Base-by-base conservation (phyloP, 2,888 invertebrate species). In the Agriopis leucophaearia region DNA sequence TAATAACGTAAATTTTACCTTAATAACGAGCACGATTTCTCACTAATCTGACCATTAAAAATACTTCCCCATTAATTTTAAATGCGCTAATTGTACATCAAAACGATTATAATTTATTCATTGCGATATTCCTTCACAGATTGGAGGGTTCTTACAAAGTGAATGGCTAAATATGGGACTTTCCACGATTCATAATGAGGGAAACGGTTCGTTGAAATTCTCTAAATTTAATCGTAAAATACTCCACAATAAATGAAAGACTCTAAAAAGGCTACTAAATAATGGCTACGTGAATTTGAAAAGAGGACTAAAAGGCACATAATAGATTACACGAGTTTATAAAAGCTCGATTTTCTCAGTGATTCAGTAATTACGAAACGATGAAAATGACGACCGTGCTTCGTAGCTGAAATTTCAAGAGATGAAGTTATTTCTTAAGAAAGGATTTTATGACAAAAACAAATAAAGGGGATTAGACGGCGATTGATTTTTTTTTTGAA, bases 41-140 rank as follows among this genome's bases (percentile, higher is more conserved):
- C 44, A 56, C 44, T 57, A 45, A 57, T 52, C n/a, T 7, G 48
- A 60, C 15, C 58, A 58, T 62, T 54, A 36, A 59, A 52, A 59
- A 63, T 35, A 15, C 59, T 48, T 45, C 59, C 18, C 18, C 78
- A 81, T 77, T 78, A 80, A 82, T 78, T 79, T 83, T 77, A 81
- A 64, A 84, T 81, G 73, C 74, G 69, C 66, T 78, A 87, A 88
- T 87, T 86, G 81, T 83, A 84, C 82, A 84, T 85, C 83, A 84
- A 86, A 87, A 84, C 79, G 81, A 74, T 76, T 76, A 75, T 84
- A 81, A 82, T 81, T 85, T 84, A 85, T 86, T 85, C 84, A 80
- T 73, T 69, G 70, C 71, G 66, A 65, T 69, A 75, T 69, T 70
- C 62, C 71, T 73, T 78, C 75, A 76, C 76, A 76, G 74, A 72